phyloP scores from a whole-genome alignment of 2,888 invertebrate genomes.

The Ennomos quercinarius region DNA sequence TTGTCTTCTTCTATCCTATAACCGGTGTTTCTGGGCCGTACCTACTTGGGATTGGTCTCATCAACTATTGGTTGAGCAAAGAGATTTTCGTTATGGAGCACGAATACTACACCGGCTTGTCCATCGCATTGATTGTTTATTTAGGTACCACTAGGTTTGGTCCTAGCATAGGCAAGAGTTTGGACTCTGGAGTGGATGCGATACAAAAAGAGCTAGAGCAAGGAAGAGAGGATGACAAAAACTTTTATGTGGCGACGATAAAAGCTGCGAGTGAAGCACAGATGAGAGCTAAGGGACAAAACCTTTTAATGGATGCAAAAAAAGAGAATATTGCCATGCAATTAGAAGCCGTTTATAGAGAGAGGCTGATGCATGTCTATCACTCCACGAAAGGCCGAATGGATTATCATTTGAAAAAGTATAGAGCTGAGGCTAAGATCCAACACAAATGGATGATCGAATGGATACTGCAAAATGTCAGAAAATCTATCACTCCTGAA shows the following conservation, averaged over 20 bases:
- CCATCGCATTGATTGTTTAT: slow-evolving; percentile 87
- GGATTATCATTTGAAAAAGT: slow-evolving; percentile 95
- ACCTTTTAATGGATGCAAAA: slow-evolving; percentile 91
- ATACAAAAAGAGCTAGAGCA: slow-evolving; percentile 79
- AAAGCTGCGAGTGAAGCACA: slow-evolving; percentile 88
- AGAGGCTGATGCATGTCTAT: slow-evolving; percentile 83
- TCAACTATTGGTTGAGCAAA: slow-evolving; percentile 95
- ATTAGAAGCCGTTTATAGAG: slow-evolving; percentile 95
- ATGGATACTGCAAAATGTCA: slow-evolving; percentile 94
- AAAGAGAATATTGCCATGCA: slow-evolving; percentile 96
- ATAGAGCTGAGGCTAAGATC: slow-evolving; percentile 91
- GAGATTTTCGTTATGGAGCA: slow-evolving; percentile 97
- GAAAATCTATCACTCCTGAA: slow-evolving; percentile 91
- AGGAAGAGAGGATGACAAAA: slow-evolving; percentile 80
- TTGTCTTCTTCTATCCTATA: slow-evolving; percentile 94
- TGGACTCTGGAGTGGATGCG: slow-evolving; percentile 90
- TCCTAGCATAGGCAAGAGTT: slow-evolving; percentile 80
- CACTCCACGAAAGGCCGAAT: slow-evolving; percentile 89
- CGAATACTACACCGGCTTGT: slow-evolving; percentile 92
- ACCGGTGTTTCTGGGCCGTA: slow-evolving; percentile 96
- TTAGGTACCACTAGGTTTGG: slow-evolving; percentile 89
- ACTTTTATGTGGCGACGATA: slow-evolving; percentile 79
- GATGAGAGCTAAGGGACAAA: slow-evolving; percentile 91
- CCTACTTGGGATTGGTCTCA: slow-evolving; percentile 90
- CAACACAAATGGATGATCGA: slow-evolving; percentile 97